Conservation (phyloP, 2,113 vertebrate genomes). For the Tachysurus fulvidraco region DNA sequence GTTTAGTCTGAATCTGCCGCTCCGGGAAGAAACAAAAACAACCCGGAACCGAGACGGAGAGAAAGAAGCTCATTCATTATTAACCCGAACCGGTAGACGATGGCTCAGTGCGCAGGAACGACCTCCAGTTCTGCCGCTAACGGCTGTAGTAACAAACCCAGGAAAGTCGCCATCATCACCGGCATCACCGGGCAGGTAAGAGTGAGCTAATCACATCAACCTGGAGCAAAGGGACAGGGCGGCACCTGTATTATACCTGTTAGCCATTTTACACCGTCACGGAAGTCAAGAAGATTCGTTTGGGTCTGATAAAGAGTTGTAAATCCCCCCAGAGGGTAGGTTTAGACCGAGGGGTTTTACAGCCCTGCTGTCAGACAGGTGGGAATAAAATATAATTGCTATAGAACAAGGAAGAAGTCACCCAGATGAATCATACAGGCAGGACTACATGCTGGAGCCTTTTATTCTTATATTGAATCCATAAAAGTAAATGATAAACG, state of each 20-base stretch:
- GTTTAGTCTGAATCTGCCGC: constrained; percentile 50
- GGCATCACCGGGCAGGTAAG: constrained; percentile 77
- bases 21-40: constrained; percentile 3
- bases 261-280: neutral
- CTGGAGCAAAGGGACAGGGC: neutral
- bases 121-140: constrained; percentile 27
- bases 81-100: constrained; percentile 29
- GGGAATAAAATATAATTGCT: neutral
- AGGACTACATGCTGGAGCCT: too few species aligned
- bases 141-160: constrained; percentile 31
- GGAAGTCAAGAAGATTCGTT: neutral
- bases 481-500: too few species aligned
- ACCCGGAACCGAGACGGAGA: neutral
- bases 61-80: neutral
- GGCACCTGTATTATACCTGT: neutral
- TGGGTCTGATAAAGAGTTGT: neutral
- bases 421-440: neutral
- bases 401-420: neutral
- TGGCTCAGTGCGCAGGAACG: constrained; percentile 61
- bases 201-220: neutral
- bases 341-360: neutral
- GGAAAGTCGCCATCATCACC: constrained; percentile 72
- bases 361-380: neutral
- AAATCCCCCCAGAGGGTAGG: neutral
- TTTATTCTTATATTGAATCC: too few species aligned